Evolutionary conservation across 1,140 invertebrate species (phyloP).

Genomic region (Liolophura sinensis): DNA sequence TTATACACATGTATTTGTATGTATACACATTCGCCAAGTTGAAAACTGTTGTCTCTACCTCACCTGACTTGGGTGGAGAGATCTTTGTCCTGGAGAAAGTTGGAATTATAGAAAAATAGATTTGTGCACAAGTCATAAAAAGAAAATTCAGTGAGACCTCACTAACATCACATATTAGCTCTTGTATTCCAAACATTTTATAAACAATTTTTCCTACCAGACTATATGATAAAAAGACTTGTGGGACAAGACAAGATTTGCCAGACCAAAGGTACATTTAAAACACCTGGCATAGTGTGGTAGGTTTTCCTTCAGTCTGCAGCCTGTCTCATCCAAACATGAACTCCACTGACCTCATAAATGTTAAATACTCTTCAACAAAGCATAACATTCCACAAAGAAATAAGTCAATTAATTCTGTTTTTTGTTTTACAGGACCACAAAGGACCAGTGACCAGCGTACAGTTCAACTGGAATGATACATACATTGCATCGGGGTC

Average conservation of each 20-base stretch:
- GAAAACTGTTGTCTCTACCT: no score
- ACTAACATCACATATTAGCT: no score
- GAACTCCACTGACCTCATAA: background rate
- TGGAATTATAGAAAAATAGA: no score
- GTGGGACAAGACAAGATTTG: background rate
- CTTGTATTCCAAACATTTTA: no score
- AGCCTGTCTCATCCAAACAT: background rate
- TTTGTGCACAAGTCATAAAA: no score
- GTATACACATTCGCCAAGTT: no score
- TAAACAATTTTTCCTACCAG: no score
- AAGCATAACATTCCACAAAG: background rate
- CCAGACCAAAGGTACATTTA: background rate
- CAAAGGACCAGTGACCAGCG: slow-evolving; percentile 44
- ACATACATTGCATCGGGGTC: slow-evolving; percentile 51
- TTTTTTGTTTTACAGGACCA: slow-evolving; percentile 39
- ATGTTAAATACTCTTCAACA: background rate
- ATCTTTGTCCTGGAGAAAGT: no score
- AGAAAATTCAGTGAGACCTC: no score
- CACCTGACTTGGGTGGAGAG: no score
- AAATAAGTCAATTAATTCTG: background rate
- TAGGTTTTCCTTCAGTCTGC: background rate
- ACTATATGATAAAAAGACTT: no score
- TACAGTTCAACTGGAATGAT: slow-evolving; percentile 50
- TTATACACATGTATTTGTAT: no score
- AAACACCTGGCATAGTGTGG: background rate